phyloP scores from a whole-genome alignment of 2,113 vertebrate species.

The Charina bottae region DNA sequence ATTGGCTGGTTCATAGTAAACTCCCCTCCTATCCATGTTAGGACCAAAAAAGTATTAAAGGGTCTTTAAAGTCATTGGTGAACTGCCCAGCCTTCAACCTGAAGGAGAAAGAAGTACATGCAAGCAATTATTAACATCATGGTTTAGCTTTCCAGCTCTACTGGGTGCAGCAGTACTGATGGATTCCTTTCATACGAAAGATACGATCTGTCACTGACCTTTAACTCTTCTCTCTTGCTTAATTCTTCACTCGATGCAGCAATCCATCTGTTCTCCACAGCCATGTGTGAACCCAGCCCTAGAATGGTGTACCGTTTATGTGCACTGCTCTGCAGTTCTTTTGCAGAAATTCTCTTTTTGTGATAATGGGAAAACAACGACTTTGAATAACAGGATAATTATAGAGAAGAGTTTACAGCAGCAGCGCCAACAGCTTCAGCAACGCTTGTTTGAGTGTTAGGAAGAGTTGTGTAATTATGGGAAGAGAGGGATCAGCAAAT shows the following conservation, averaged over 20 bases:
- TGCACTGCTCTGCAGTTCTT: neutral
- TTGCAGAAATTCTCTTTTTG: constrained; percentile 26
- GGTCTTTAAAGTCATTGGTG: neutral
- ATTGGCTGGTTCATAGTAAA: neutral
- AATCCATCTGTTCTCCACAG: neutral
- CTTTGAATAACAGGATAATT: constrained; percentile 34
- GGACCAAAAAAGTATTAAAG: neutral
- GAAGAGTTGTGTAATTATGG: constrained; percentile 26
- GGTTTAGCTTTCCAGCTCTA: neutral
- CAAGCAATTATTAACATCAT: neutral
- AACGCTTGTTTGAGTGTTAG: constrained; percentile 11
- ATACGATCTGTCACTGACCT: neutral
- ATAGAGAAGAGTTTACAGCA: constrained; percentile 20
- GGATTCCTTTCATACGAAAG: neutral
- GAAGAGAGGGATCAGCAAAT: constrained; percentile 15
- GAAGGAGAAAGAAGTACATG: neutral
- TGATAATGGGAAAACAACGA: constrained; percentile 12
- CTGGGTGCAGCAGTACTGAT: neutral
- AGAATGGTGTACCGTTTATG: neutral
- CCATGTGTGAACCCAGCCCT: neutral
- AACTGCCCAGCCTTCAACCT: neutral
- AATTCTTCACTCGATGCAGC: neutral
- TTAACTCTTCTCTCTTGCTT: neutral
- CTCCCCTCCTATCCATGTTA: neutral
- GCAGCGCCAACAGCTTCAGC: constrained; percentile 4